Evolutionary conservation across 2,113 vertebrate genomes (phyloP).

Genomic region (Ammodytes marinus): DNA sequence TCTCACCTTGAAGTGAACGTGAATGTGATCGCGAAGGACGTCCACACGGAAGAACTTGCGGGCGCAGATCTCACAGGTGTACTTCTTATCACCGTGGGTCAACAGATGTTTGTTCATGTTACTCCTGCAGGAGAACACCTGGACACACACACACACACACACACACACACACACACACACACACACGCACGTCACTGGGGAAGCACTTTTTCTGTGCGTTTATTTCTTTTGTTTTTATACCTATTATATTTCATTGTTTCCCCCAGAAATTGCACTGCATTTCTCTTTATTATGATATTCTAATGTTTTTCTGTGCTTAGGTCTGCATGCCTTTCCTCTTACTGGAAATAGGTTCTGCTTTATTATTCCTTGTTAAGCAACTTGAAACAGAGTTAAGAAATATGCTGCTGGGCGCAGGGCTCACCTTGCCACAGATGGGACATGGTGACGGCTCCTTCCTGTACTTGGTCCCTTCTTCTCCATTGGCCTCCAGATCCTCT

Average conservation of each 20-base stretch:
- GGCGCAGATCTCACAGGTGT: conserved; percentile 98
- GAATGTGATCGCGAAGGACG: conserved; percentile 97
- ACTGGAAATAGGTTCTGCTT: no score
- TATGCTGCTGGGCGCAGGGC: not conserved
- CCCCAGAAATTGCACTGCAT: not conserved
- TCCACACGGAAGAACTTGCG: conserved; percentile 99
- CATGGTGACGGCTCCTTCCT: conserved; percentile 98
- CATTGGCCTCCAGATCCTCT: conserved; percentile 92
- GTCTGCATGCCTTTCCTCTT: no score
- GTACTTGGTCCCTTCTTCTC: conserved; percentile 93
- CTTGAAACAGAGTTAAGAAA: no score
- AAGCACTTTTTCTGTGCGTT: not conserved
- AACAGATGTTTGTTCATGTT: conserved; percentile 99
- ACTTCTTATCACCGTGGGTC: conserved; percentile 99
- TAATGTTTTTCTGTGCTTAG: no score
- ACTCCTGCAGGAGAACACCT: conserved; percentile 98
- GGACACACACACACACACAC: conserved; percentile 23
- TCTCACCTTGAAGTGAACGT: conserved; percentile 98
- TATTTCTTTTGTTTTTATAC: no score
- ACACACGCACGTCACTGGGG: not conserved
- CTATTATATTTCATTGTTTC: no score
- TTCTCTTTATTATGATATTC: no score
- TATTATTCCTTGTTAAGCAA: no score
- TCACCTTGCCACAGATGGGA: conserved; percentile 96
- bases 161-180: conserved; percentile 13